phyloP scores from a whole-genome alignment of 1,140 invertebrate species.

The Pteromalus puparum region DNA sequence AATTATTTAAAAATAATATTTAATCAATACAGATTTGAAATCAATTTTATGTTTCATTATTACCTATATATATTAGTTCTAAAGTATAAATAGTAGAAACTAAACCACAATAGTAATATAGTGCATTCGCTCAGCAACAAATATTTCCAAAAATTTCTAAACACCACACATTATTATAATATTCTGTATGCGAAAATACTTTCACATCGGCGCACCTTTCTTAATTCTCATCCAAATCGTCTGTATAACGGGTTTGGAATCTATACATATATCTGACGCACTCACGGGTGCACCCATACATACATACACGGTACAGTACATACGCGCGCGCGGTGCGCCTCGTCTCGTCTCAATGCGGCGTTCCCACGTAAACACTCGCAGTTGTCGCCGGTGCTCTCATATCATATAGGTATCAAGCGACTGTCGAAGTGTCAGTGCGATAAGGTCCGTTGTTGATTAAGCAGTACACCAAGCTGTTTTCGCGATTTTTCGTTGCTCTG shows the following conservation, averaged over 20 bases:
- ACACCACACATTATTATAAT: not conserved
- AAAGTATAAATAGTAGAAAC: too few relatives aligned
- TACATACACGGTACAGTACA: not conserved
- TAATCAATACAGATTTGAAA: too few relatives aligned
- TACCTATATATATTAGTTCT: too few relatives aligned
- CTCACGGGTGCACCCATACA: not conserved
- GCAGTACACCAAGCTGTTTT: not conserved
- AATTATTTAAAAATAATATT: not conserved
- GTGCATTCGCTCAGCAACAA: too few relatives aligned
- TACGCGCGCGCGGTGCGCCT: too few relatives aligned
- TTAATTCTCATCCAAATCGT: not conserved
- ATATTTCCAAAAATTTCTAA: too few relatives aligned
- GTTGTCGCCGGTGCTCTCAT: not conserved
- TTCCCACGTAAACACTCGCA: not conserved
- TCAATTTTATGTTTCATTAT: too few relatives aligned
- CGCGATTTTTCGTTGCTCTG: slow-evolving; percentile 10
- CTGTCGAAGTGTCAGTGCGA: not conserved
- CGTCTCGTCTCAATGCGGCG: not conserved
- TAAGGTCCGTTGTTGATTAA: not conserved
- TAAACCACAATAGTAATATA: too few relatives aligned
- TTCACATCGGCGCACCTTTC: not conserved
- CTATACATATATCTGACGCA: not conserved
- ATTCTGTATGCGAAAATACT: not conserved
- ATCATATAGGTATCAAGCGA: not conserved
- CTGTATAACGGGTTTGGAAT: not conserved